These are phyloP conservation scores for Heliothis subflexa DNA, from an alignment of 1,140 invertebrate genomes.

Conservation along the genomic window DNA sequence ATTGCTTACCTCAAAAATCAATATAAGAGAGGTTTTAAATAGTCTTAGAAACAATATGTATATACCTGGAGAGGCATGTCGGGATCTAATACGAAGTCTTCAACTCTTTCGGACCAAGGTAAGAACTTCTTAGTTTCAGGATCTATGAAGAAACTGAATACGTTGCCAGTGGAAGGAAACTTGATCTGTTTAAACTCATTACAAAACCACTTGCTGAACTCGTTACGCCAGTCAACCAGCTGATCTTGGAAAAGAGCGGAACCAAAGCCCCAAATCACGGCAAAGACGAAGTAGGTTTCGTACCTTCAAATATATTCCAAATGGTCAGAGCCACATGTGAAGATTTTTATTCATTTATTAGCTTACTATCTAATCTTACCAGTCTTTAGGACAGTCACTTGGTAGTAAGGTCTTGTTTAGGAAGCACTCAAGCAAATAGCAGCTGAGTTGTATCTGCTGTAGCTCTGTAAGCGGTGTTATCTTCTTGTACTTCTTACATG, in stretches of 20 bases:
- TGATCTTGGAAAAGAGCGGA: slow-evolving; percentile 96
- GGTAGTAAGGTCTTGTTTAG: slow-evolving; percentile 93
- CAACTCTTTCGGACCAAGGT: slow-evolving; percentile 94
- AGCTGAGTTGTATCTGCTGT: slow-evolving; percentile 96
- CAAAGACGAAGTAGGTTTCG: slow-evolving; percentile 97
- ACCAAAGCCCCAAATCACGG: slow-evolving; percentile 97
- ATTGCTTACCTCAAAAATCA: neutral
- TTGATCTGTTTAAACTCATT: slow-evolving; percentile 97
- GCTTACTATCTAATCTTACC: slow-evolving; percentile 75
- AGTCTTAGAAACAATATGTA: neutral
- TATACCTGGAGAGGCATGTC: slow-evolving; percentile 93
- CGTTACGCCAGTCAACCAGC: slow-evolving; percentile 94
- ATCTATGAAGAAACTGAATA: slow-evolving; percentile 97
- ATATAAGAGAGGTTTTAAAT: neutral
- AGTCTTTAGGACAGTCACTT: slow-evolving; percentile 95
- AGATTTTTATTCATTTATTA: neutral
- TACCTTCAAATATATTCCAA: slow-evolving; percentile 86
- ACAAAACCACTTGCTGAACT: slow-evolving; percentile 95
- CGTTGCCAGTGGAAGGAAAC: slow-evolving; percentile 92
- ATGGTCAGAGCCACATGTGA: neutral
- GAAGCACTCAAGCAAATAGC: slow-evolving; percentile 95
- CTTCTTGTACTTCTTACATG: slow-evolving; percentile 94
- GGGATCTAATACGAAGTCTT: slow-evolving; percentile 92
- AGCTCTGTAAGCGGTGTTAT: slow-evolving; percentile 97
- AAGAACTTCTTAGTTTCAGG: slow-evolving; percentile 93